Conservation (phyloP, 2,797 vertebrate species). For the Ispidina picta region DNA sequence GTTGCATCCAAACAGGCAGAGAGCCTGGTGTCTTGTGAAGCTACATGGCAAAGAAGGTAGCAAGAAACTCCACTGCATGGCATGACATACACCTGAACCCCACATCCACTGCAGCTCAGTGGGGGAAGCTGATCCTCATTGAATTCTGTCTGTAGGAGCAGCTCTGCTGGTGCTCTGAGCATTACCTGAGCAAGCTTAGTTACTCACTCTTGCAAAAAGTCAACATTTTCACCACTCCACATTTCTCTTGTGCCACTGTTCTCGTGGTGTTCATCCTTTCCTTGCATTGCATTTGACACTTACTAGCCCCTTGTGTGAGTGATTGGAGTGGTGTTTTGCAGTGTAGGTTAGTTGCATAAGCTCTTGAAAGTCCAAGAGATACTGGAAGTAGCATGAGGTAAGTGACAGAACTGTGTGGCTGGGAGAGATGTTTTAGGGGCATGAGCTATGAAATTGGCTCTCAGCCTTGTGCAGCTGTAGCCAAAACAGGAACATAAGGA, state of each 20-base stretch:
- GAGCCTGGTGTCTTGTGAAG: background rate
- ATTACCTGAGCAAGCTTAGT: background rate
- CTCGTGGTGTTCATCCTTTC: background rate
- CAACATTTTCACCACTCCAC: background rate
- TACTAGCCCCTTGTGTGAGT: background rate
- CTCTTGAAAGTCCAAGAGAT: background rate
- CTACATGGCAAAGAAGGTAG: background rate
- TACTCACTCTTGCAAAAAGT: background rate
- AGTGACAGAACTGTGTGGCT: background rate
- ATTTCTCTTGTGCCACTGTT: background rate
- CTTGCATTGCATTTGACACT: background rate
- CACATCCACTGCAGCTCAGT: fast-evolving
- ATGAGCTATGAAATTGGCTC: background rate
- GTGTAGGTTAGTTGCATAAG: background rate
- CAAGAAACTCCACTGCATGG: background rate
- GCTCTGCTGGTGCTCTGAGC: background rate
- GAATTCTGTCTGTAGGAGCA: background rate
- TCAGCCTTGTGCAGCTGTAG: background rate
- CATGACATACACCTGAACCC: background rate
- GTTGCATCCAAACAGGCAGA: background rate
- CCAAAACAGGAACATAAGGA: background rate
- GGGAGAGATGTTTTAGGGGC: background rate
- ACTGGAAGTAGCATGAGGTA: background rate
- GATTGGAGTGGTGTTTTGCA: background rate
- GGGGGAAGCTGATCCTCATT: background rate